phyloP scores from a whole-genome alignment of 2,797 vertebrate species.

The Anas capensis region DNA sequence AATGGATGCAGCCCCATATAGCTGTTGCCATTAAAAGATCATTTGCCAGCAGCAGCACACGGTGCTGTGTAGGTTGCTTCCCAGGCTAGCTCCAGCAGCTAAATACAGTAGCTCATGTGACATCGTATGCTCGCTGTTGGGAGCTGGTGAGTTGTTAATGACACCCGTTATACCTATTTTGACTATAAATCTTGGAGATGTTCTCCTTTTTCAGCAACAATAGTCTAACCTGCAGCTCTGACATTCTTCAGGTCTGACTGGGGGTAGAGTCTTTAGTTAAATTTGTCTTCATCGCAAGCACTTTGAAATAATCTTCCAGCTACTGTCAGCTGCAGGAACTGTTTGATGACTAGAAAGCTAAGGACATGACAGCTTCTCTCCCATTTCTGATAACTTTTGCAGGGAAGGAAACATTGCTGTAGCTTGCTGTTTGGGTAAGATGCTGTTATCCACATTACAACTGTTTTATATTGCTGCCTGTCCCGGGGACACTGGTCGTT shows the following conservation, averaged over 20 bases:
- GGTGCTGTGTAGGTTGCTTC: conserved; percentile 38
- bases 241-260: conserved; percentile 66
- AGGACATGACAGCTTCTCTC: not conserved
- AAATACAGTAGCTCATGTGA: conserved; percentile 2
- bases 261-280: not conserved
- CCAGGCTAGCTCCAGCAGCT: conserved; percentile 18
- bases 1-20: conserved; percentile 18
- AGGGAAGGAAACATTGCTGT: not conserved
- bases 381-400: not conserved
- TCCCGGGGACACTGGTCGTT: not conserved
- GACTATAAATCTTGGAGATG: not conserved
- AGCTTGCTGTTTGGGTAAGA: not conserved
- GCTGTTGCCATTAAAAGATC: conserved; percentile 65
- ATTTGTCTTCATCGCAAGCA: not conserved
- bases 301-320: conserved; percentile 56
- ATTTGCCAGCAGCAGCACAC: conserved; percentile 50
- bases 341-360: not conserved
- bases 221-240: conserved; percentile 74
- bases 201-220: not conserved
- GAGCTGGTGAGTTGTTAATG: conserved; percentile 38
- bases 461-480: not conserved
- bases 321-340: not conserved
- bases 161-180: not conserved
- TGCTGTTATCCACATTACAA: not conserved
- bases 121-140: not conserved